Evolutionary conservation across 2,113 vertebrate species (phyloP).

Genomic region (Phylloscopus trochilus): DNA sequence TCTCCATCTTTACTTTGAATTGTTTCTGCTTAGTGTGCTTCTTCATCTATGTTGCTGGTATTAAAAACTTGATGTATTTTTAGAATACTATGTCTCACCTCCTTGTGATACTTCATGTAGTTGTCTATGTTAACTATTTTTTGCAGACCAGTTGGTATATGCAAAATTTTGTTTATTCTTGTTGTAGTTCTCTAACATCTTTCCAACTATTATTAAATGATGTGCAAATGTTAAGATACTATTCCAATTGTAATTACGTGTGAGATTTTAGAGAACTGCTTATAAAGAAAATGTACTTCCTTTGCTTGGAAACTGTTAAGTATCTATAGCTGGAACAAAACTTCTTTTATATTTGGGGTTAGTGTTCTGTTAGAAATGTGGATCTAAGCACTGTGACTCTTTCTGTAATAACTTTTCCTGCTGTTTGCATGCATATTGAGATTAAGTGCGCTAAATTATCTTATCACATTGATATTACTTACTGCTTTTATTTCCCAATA

Average conservation of each 20-base stretch:
- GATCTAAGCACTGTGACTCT: not conserved
- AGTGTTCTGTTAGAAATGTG: not conserved
- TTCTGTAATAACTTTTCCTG: not conserved
- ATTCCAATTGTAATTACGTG: not conserved
- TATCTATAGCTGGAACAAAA: not conserved
- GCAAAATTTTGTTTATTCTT: not conserved
- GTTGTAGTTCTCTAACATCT: not conserved
- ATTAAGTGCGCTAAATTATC: not conserved
- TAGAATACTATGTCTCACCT: not conserved
- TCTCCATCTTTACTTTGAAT: not conserved
- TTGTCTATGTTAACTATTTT: not conserved
- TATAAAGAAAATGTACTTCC: not conserved
- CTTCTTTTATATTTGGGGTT: not conserved
- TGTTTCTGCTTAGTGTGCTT: not conserved
- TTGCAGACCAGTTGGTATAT: not conserved
- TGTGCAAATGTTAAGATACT: not conserved
- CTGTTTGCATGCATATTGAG: not conserved
- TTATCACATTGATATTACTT: not conserved
- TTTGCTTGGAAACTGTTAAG: not conserved
- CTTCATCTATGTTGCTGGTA: not conserved
- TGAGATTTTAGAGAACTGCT: not conserved
- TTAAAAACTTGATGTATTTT: not conserved
- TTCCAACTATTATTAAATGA: not conserved
- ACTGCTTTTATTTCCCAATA: not conserved
- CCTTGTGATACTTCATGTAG: not conserved